Evolutionary conservation across 2,888 invertebrate species (phyloP).

Genomic region (Folsomia candida): DNA sequence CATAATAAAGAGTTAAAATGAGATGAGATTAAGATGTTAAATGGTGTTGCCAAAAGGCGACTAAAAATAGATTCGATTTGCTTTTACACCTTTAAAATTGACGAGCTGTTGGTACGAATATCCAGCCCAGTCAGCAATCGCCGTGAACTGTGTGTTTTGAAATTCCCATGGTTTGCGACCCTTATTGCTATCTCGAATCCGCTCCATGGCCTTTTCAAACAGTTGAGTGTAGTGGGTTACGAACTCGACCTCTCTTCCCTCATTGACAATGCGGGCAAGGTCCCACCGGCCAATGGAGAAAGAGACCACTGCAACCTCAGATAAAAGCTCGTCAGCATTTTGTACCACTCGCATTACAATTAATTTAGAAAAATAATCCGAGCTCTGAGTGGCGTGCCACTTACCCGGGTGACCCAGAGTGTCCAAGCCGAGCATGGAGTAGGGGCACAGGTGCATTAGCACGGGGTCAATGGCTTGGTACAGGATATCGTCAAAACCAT

Average conservation of each 20-base stretch:
- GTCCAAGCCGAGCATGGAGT: neutral
- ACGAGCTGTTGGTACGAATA: neutral
- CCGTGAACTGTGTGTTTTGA: neutral
- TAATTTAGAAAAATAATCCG: too few species aligned
- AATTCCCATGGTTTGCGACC: neutral
- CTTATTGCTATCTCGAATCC: neutral
- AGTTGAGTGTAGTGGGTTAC: neutral
- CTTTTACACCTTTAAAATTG: neutral
- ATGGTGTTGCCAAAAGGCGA: too few species aligned
- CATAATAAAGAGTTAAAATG: too few species aligned
- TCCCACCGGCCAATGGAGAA: neutral
- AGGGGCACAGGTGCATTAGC: neutral
- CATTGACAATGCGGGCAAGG: neutral
- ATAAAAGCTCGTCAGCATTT: too few species aligned
- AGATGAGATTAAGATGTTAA: too few species aligned
- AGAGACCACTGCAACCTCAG: too few species aligned
- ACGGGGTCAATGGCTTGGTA: neutral
- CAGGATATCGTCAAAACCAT: neutral
- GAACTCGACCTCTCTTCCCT: neutral
- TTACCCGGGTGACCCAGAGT: neutral
- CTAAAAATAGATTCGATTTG: too few species aligned
- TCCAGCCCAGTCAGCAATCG: neutral
- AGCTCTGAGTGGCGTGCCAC: too few species aligned
- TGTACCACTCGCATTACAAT: too few species aligned
- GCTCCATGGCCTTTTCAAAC: neutral